Conservation (phyloP, 1,140 invertebrate species). For the Arion vulgaris region DNA sequence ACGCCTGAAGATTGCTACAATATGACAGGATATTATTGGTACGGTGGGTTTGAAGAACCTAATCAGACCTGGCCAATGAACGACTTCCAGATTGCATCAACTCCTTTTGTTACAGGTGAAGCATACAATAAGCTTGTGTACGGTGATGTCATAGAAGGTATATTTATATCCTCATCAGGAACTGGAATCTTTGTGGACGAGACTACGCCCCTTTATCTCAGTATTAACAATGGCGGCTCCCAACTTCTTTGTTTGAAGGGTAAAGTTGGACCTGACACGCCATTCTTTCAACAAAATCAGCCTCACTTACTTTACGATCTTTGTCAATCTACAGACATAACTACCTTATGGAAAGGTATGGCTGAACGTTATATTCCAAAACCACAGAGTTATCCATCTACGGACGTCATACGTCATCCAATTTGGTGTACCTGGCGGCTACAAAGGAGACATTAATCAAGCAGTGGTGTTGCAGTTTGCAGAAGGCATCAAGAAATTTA, state of each 20-base stretch:
- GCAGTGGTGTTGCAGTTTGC: conserved; percentile 80
- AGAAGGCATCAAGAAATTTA: conserved; percentile 79
- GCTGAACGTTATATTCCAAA: conserved; percentile 47
- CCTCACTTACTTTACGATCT: conserved; percentile 60
- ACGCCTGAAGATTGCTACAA: conserved; percentile 57
- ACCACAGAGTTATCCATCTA: conserved; percentile 77
- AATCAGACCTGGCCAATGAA: conserved; percentile 29
- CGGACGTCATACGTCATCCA: conserved; percentile 82
- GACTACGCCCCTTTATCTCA: conserved; percentile 64
- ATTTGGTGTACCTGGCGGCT: conserved; percentile 95
- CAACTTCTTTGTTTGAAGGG: conserved; percentile 55
- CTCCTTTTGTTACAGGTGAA: conserved; percentile 52
- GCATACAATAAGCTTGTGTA: conserved; percentile 41
- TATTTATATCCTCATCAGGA: conserved; percentile 66
- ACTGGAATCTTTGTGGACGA: conserved; percentile 62
- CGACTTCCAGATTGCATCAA: conserved; percentile 46
- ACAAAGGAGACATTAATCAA: conserved; percentile 80
- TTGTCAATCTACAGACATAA: conserved; percentile 51
- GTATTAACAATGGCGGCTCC: conserved; percentile 56
- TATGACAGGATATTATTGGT: conserved; percentile 59
- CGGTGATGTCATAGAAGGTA: conserved; percentile 57
- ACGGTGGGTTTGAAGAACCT: conserved; percentile 67
- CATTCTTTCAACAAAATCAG: conserved; percentile 45
- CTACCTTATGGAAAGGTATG: conserved; percentile 55
- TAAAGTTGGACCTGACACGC: conserved; percentile 52